Evolutionary conservation across 2,113 vertebrate genomes (phyloP).

Genomic region (Scophthalmus maximus): DNA sequence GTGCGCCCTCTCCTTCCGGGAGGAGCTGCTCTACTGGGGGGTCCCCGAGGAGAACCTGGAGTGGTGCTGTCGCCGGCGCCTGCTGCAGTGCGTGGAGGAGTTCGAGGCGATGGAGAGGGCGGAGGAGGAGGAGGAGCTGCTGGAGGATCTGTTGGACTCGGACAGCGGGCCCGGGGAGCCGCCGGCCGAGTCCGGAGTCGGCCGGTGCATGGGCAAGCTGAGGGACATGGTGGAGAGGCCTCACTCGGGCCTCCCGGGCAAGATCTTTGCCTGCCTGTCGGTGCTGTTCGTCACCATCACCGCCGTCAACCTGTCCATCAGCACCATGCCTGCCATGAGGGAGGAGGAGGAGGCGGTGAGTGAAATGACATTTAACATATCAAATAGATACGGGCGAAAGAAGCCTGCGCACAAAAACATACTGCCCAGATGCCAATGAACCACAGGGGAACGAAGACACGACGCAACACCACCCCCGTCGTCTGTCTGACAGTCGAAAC

Average conservation of each 20-base stretch:
- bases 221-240: conserved; percentile 98
- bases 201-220: conserved; percentile 89
- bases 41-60: conserved; percentile 94
- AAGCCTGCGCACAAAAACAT: no score
- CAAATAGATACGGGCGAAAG: no score
- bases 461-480: no score
- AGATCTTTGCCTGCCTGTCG: conserved; percentile 97
- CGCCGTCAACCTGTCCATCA: conserved; percentile 96
- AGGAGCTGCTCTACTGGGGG: conserved; percentile 98
- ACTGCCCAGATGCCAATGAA: no score
- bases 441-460: no score
- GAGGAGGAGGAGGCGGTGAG: conserved; percentile 96
- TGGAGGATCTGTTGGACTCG: conserved; percentile 81
- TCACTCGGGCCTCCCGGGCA: conserved; percentile 95
- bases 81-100: conserved; percentile 95
- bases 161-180: conserved; percentile 77
- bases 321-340: conserved; percentile 96
- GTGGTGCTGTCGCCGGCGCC: conserved; percentile 93
- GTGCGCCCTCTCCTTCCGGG: conserved; percentile 95
- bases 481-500: no score
- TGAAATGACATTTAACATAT: background rate
- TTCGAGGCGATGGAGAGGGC: conserved; percentile 89
- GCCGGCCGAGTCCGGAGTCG: conserved; percentile 80
- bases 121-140: conserved; percentile 86
- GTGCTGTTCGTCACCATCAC: conserved; percentile 98